Percentiles rank a stretch among this genome's conserved stretches.
Evolutionary conservation across 2,888 invertebrate genomes (phyloP).

Genomic region (Onchidella celtica): DNA sequence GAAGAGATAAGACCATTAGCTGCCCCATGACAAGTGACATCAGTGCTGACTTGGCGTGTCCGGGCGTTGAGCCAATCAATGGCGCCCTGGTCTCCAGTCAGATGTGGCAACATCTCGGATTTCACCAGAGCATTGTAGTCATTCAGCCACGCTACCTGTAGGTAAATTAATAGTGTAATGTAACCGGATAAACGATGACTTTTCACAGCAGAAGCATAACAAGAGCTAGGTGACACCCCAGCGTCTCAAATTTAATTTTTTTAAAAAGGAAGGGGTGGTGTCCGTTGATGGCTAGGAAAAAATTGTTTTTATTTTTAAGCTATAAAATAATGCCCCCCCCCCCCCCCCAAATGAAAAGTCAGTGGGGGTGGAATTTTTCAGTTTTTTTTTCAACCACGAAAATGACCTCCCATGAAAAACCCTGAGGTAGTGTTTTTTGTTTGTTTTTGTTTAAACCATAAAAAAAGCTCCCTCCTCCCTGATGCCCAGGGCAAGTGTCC

Average conservation of each 20-base stretch:
- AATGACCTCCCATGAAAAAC: too few species aligned
- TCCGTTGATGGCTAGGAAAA: too few species aligned
- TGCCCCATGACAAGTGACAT: neutral
- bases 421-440: too few species aligned
- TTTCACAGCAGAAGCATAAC: neutral
- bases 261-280: neutral
- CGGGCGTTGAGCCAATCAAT: constrained; percentile 64
- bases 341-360: too few species aligned
- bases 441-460: too few species aligned
- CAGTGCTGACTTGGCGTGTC: constrained; percentile 42
- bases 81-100: constrained; percentile 56
- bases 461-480: too few species aligned
- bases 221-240: neutral
- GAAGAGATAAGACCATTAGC: neutral
- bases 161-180: neutral
- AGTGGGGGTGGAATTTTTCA: too few species aligned
- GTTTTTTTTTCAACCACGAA: too few species aligned
- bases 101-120: constrained; percentile 63
- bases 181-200: neutral
- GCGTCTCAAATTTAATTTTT: neutral
- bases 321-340: too few species aligned
- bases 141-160: constrained; percentile 73
- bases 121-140: constrained; percentile 67
- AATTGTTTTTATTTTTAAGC: too few species aligned
- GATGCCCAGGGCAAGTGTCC: too few species aligned